Conservation (phyloP, 2,797 vertebrate species). For the Spheniscus humboldti region DNA sequence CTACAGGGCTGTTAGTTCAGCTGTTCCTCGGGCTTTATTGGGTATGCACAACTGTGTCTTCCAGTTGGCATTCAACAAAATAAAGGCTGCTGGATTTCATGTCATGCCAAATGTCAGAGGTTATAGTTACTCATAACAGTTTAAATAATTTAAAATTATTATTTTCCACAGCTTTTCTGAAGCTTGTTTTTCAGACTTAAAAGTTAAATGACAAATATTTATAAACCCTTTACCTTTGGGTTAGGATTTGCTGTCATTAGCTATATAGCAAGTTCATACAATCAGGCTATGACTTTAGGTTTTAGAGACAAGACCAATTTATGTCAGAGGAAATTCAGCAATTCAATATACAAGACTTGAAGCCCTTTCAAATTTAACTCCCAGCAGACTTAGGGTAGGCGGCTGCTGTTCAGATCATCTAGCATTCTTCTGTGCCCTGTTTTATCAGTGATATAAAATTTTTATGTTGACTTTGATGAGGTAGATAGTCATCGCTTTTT, state of each 20-base stretch:
- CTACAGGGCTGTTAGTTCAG: neutral
- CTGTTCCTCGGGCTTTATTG: neutral
- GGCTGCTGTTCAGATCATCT: neutral
- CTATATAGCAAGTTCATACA: neutral
- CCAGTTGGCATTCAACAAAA: neutral
- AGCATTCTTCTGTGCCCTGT: constrained; percentile 22
- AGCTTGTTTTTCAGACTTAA: neutral
- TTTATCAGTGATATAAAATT: constrained; percentile 32
- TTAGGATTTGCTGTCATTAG: neutral
- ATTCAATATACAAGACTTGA: neutral
- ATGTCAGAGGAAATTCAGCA: neutral
- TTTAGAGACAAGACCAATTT: neutral
- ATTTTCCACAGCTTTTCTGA: neutral
- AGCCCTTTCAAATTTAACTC: neutral
- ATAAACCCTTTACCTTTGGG: neutral
- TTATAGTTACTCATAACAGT: neutral
- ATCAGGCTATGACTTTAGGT: neutral
- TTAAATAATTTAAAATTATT: neutral
- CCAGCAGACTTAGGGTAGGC: neutral
- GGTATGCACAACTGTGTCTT: neutral
- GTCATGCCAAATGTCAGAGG: neutral
- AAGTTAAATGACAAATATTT: neutral
- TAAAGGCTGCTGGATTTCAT: neutral
- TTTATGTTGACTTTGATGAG: constrained; percentile 39
- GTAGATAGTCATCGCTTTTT: constrained; percentile 39